A percentile compares a stretch with the other conserved stretches of the same genome.
Evolutionary conservation across 2,113 vertebrate genomes (phyloP).

Genomic region (Oryzias curvinotus): DNA sequence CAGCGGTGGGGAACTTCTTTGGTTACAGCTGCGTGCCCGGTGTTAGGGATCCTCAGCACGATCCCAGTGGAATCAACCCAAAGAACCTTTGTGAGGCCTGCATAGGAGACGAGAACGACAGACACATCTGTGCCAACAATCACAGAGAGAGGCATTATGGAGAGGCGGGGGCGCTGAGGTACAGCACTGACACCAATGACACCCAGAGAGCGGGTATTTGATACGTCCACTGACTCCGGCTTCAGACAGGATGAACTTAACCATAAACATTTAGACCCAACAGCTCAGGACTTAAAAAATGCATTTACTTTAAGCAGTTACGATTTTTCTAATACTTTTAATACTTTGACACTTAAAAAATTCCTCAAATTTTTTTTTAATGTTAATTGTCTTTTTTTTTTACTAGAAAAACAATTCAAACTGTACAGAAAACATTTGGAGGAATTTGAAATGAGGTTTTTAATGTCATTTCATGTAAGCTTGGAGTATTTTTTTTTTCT

Average conservation of each 20-base stretch:
- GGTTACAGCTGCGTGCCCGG: conserved; percentile 82
- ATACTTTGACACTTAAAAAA: too few species aligned
- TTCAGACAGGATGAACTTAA: neutral
- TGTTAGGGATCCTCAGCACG: conserved; percentile 73
- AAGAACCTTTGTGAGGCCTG: conserved; percentile 83
- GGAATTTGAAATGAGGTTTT: too few species aligned
- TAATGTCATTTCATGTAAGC: too few species aligned
- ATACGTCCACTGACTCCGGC: conserved; percentile 2
- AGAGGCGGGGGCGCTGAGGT: conserved; percentile 80
- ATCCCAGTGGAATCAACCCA: conserved; percentile 80
- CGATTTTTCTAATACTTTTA: too few species aligned
- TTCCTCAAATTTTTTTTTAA: too few species aligned
- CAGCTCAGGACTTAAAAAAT: too few species aligned
- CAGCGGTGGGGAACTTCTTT: conserved; percentile 81
- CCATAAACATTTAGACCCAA: too few species aligned
- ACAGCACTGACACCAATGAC: conserved; percentile 10
- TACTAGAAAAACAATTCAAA: too few species aligned
- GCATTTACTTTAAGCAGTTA: too few species aligned
- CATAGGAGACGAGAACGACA: conserved; percentile 81
- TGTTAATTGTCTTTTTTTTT: too few species aligned
- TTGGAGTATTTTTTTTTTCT: too few species aligned
- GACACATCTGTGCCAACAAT: conserved; percentile 79
- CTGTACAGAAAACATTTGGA: too few species aligned
- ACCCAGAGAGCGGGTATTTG: conserved; percentile 5
- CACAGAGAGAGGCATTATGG: conserved; percentile 78